Conservation (phyloP, 2,113 vertebrate genomes). For the Pterocles orientalis region DNA sequence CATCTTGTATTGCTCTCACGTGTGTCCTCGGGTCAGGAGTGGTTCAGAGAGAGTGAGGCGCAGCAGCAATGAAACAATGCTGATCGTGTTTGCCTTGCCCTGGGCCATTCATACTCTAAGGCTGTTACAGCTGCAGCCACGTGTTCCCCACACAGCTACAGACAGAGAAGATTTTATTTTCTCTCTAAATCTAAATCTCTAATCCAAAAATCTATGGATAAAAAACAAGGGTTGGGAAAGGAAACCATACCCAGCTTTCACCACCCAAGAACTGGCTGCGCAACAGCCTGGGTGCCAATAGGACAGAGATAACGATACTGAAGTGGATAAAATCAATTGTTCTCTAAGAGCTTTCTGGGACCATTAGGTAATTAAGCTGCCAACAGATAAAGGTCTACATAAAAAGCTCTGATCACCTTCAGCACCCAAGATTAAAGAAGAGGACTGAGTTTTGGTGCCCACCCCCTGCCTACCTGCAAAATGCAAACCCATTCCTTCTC, state of each 20-base stretch:
- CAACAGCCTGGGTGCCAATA: neutral
- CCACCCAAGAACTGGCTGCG: neutral
- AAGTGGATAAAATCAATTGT: slow-evolving; percentile 22
- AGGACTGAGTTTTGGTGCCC: neutral
- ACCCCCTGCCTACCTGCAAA: neutral
- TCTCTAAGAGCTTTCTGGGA: slow-evolving; percentile 7
- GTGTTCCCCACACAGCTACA: neutral
- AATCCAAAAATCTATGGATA: neutral
- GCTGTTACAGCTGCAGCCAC: slow-evolving; percentile 29
- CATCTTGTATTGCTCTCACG: slow-evolving; percentile 37
- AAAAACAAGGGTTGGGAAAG: neutral
- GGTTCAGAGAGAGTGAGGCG: neutral
- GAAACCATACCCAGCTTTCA: neutral
- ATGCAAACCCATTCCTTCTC: neutral
- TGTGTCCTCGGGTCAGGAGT: slow-evolving; percentile 28
- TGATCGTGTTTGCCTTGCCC: neutral
- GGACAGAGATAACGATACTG: neutral
- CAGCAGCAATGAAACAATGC: neutral
- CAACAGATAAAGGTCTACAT: neutral
- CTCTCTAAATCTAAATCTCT: neutral
- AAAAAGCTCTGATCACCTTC: slow-evolving; percentile 1
- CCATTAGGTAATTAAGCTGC: slow-evolving; percentile 37
- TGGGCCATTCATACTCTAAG: neutral
- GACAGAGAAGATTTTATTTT: neutral
- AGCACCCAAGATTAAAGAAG: neutral